These are phyloP conservation scores for Manis javanica DNA, from an alignment of 2,797 vertebrate genomes.

Conservation along the genomic window DNA sequence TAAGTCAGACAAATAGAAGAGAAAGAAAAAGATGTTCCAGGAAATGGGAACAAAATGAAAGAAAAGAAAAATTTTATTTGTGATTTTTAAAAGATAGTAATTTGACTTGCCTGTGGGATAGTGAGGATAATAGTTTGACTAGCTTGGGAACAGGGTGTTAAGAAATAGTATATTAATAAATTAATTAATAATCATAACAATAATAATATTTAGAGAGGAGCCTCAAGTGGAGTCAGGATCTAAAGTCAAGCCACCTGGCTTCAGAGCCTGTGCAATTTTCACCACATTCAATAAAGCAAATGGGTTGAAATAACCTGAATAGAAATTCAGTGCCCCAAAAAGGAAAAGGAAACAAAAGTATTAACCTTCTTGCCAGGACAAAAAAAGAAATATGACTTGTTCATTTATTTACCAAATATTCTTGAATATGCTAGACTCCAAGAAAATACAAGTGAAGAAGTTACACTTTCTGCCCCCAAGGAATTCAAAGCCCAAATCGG, in stretches of 20 bases:
- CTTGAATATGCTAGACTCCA: neutral
- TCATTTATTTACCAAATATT: neutral
- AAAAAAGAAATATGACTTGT: neutral
- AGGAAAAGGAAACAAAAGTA: neutral
- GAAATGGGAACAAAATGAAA: slow-evolving; percentile 18
- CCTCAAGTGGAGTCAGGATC: neutral
- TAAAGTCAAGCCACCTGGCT: neutral
- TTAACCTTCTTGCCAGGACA: neutral
- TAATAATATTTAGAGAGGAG: neutral
- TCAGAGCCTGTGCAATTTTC: neutral
- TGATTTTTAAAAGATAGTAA: neutral
- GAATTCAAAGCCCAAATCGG: neutral
- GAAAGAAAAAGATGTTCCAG: neutral
- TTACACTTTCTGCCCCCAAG: neutral
- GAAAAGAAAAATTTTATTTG: neutral
- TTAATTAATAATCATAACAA: neutral
- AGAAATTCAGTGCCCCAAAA: neutral
- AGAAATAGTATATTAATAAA: neutral
- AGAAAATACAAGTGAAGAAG: neutral
- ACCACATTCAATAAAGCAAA: neutral
- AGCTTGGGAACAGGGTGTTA: neutral
- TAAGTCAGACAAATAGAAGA: neutral
- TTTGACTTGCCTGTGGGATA: neutral
- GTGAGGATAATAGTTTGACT: neutral
- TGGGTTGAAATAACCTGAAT: neutral